These are phyloP conservation scores for Standfussiana lucernea DNA, from an alignment of 2,888 invertebrate genomes.

Conservation along the genomic window DNA sequence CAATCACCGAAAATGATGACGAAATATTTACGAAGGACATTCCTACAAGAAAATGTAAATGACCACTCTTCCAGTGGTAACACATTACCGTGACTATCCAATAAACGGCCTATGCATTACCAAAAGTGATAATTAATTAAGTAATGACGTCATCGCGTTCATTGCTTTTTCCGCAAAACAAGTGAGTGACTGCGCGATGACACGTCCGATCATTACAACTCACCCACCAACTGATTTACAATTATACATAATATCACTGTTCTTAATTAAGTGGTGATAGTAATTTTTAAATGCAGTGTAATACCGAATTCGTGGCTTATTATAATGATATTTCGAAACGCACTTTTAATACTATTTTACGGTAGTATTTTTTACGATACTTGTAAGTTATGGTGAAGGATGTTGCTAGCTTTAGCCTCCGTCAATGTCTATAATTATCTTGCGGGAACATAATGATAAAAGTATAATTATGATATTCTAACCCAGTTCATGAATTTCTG, in stretches of 20 bases:
- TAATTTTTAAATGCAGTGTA: slow-evolving; percentile 11
- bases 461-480: neutral
- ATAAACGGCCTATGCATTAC: slow-evolving; percentile 4
- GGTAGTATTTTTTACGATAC: neutral
- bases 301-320: neutral
- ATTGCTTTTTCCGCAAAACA: slow-evolving; percentile 45
- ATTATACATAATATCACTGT: slow-evolving; percentile 24
- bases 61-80: neutral
- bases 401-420: neutral
- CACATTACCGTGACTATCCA: slow-evolving; percentile 18
- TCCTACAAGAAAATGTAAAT: neutral
- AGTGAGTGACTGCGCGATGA: slow-evolving; percentile 42
- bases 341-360: neutral
- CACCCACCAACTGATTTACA: slow-evolving; percentile 30
- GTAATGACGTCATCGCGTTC: slow-evolving; percentile 49
- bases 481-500: neutral
- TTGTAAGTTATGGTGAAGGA: neutral
- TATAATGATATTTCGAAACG: neutral
- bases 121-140: slow-evolving; percentile 47
- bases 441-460: neutral
- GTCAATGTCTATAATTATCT: neutral
- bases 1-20: neutral
- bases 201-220: slow-evolving; percentile 50
- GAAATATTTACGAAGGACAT: neutral
- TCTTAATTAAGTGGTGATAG: no score